A percentile compares a stretch with the other conserved stretches of the same genome.
Conservation (phyloP, 2,888 invertebrate genomes). For the Escarpia spicata region DNA sequence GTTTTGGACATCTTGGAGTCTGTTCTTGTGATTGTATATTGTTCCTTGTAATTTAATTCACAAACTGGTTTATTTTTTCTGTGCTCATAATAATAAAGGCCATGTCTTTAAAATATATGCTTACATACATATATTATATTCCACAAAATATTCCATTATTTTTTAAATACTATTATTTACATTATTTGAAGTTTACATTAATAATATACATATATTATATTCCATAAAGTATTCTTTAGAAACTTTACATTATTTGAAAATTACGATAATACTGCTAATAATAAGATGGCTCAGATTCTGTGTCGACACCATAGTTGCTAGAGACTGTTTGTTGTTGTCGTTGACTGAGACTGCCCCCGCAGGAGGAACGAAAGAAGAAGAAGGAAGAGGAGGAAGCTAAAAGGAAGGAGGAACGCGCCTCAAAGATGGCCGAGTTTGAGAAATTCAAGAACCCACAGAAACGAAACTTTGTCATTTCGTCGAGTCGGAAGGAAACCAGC, state of each 20-base stretch:
- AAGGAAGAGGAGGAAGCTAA: constrained; percentile 43
- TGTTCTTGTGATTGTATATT: no score
- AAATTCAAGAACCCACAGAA: constrained; percentile 54
- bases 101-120: no score
- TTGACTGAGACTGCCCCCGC: not conserved
- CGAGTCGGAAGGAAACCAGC: constrained; percentile 44
- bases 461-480: constrained; percentile 61
- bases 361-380: constrained; percentile 44
- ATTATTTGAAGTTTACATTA: not conserved
- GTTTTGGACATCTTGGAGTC: no score
- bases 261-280: not conserved
- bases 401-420: constrained; percentile 37
- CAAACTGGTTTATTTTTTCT: no score
- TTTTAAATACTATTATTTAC: not conserved
- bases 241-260: not conserved
- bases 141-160: not conserved
- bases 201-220: not conserved
- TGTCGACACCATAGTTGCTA: not conserved
- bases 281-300: not conserved
- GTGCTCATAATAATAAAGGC: no score
- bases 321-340: not conserved
- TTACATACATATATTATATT: not conserved
- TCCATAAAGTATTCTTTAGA: not conserved
- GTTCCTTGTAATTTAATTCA: no score
- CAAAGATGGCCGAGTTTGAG: constrained; percentile 45